Base-by-base conservation (phyloP, 2,797 vertebrate species). In the Poeciliopsis paucimaculata region DNA sequence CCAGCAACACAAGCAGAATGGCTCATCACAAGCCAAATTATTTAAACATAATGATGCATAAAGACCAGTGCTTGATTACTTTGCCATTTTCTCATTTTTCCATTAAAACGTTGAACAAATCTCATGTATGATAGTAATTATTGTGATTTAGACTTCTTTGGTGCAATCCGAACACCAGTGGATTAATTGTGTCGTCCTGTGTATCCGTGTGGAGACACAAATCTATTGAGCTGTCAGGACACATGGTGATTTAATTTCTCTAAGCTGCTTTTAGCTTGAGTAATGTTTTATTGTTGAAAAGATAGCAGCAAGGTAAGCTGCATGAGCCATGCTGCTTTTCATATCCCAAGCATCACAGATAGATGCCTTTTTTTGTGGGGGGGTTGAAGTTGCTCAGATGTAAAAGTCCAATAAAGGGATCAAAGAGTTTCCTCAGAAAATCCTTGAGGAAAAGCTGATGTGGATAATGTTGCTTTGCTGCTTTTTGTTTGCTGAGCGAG, bases 181-280 rank as follows among this genome's bases (percentile, higher is more conserved):
- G 87, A 90, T 92, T 93, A 91, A 93, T 90, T 55, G 76, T 73
- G 83, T 91, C 80, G 89, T 82, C 85, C 84, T 86, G 87, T 88
- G 90, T 86, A 89, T 88, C 87, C 86, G 79, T 85, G 85, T 84
- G 87, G 82, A 92, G 89, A 90, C 43, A 70, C 89, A 86, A 88
- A 90, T 91, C 87, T 89, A 89, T 84, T 83, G 91, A 90, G 88
- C 87, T 86, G 89, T 90, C 89, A 84, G 89, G 87, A 88, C 86
- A 90, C 86, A 83, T 85, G 80, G 88, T 86, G 91, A 91, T 93
- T 90, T 91, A 78, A 92, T 92, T 90, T 92, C 84, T 91, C 85
- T 90, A 87, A 93, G 87, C 87, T 92, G 86, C 88, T 91, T 92
- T 92, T 89, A 88, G 83, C 23, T 11, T 82, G 82, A 92, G 86